These are phyloP conservation scores for Terrapene triunguis DNA, from an alignment of 2,113 vertebrate genomes.

Conservation along the genomic window DNA sequence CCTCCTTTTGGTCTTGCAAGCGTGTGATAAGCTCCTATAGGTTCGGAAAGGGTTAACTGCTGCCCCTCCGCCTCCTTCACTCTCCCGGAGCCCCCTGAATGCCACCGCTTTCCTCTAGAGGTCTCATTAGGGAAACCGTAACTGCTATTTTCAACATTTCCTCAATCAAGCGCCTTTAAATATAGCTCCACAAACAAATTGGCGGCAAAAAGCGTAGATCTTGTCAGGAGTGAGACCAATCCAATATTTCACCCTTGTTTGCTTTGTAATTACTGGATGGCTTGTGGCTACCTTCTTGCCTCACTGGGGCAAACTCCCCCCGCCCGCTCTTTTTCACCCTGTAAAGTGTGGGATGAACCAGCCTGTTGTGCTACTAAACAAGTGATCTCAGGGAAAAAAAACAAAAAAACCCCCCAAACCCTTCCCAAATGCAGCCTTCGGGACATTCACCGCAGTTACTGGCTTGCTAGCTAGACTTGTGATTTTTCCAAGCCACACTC, in stretches of 20 bases:
- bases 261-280: conserved; percentile 80
- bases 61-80: conserved; percentile 18
- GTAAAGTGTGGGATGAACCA: not conserved
- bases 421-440: fast-evolving
- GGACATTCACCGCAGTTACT: not conserved
- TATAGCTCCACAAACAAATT: conserved; percentile 83
- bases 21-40: not conserved
- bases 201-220: conserved; percentile 80
- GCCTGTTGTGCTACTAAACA: not conserved
- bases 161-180: conserved; percentile 87
- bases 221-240: conserved; percentile 76
- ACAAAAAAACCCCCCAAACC: too few species aligned
- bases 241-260: conserved; percentile 83
- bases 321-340: not conserved
- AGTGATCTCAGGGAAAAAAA: too few species aligned
- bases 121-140: conserved; percentile 87
- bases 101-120: conserved; percentile 81
- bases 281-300: conserved; percentile 70
- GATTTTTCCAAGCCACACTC: not conserved
- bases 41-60: conserved; percentile 80
- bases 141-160: conserved; percentile 85
- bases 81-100: conserved; percentile 64
- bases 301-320: conserved; percentile 14
- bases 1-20: not conserved
- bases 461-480: not conserved